Conservation (phyloP, 1,140 invertebrate genomes). For the Drosophila orena region DNA sequence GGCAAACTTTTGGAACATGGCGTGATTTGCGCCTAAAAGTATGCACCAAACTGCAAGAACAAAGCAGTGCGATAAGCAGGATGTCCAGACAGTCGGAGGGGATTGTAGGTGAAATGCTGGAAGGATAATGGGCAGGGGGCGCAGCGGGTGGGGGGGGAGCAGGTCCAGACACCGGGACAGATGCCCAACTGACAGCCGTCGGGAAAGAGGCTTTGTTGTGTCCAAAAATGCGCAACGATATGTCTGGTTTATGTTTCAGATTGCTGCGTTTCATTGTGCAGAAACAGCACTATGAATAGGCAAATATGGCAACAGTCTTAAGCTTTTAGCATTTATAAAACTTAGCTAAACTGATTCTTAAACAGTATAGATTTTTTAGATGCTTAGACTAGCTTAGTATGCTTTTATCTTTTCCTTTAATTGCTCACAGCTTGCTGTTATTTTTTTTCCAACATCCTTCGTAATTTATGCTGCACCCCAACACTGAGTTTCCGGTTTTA, state of each 20-base stretch:
- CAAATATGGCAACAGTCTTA: not conserved
- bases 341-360: not conserved
- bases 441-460: not conserved
- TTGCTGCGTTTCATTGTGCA: not conserved
- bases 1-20: constrained; percentile 61
- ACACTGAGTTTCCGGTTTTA: constrained; percentile 8
- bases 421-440: constrained; percentile 8
- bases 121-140: not conserved
- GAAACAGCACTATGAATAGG: not conserved
- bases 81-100: constrained; percentile 12
- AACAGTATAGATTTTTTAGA: not conserved
- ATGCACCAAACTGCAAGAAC: constrained; percentile 51
- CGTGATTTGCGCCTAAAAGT: constrained; percentile 65
- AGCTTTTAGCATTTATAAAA: not conserved
- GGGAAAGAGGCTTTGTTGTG: constrained; percentile 11
- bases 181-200: constrained; percentile 19
- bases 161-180: constrained; percentile 22
- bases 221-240: constrained; percentile 33
- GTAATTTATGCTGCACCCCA: constrained; percentile 34
- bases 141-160: not conserved
- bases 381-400: not conserved
- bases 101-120: not conserved
- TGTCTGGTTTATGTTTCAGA: constrained; percentile 25
- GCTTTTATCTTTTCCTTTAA: constrained; percentile 6
- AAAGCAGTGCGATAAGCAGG: constrained; percentile 53